phyloP scores from a whole-genome alignment of 2,888 invertebrate species.

The Limnephilus auricula region DNA sequence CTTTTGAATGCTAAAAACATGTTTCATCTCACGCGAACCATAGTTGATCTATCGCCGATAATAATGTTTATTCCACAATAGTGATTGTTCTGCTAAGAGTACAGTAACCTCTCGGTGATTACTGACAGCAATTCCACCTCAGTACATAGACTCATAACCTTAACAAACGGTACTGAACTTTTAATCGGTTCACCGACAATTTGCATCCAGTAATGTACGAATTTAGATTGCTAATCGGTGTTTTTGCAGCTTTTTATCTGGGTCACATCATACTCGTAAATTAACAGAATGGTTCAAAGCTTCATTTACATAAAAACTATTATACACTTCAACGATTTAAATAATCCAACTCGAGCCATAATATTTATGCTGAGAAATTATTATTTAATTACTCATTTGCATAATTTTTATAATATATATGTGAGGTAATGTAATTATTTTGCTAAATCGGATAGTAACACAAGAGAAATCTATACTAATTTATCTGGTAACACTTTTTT shows the following conservation, averaged over 20 bases:
- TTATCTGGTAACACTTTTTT: too few relatives aligned
- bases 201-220: conserved; percentile 40
- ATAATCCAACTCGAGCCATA: neutral
- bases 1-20: neutral
- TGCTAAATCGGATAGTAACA: neutral
- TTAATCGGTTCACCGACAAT: conserved; percentile 11
- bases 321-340: neutral
- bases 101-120: conserved; percentile 46
- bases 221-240: conserved; percentile 40
- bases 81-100: neutral
- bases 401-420: neutral
- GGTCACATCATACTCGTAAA: conserved; percentile 12
- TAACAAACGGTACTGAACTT: conserved; percentile 49
- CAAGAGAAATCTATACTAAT: neutral
- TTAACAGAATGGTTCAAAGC: neutral
- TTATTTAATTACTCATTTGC: neutral
- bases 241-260: conserved; percentile 20
- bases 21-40: neutral
- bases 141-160: neutral
- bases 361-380: neutral
- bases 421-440: neutral
- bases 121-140: neutral
- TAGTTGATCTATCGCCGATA: neutral
- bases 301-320: neutral
- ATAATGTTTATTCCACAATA: conserved; percentile 43